A percentile compares a stretch with the other conserved stretches of the same genome.
Conservation (phyloP, 2,888 invertebrate species). For the Zaprionus lineosus region DNA sequence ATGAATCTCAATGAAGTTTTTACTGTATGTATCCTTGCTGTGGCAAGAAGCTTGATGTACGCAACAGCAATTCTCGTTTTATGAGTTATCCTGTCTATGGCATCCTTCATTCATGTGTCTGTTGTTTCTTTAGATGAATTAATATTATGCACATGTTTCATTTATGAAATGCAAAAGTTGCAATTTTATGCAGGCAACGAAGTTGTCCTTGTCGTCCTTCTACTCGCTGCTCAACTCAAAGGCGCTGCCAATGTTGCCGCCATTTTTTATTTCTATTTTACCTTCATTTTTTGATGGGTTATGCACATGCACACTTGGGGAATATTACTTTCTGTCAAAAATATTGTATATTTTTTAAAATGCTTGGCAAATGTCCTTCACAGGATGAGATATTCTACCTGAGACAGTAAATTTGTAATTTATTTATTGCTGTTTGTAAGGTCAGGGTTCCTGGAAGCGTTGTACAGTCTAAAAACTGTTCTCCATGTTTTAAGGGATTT, state of each 20-base stretch:
- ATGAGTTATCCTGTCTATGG: not conserved
- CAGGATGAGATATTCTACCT: too few species aligned
- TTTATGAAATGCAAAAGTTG: slow-evolving; percentile 68
- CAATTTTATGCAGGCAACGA: slow-evolving; percentile 51
- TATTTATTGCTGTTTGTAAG: too few species aligned
- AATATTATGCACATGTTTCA: slow-evolving; percentile 76
- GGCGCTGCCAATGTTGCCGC: not conserved
- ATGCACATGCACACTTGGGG: too few species aligned
- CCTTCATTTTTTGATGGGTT: too few species aligned
- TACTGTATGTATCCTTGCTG: slow-evolving; percentile 2
- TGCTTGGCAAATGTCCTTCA: too few species aligned
- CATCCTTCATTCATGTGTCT: not conserved
- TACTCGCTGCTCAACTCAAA: too few species aligned
- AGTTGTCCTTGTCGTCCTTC: slow-evolving; percentile 5
- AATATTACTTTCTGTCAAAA: too few species aligned
- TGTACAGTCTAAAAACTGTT: too few species aligned
- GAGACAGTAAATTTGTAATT: too few species aligned
- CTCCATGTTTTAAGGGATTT: too few species aligned
- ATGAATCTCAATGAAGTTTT: slow-evolving; percentile 60
- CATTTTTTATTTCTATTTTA: not conserved
- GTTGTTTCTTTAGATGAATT: slow-evolving; percentile 55
- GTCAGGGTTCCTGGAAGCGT: too few species aligned
- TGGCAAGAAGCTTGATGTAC: slow-evolving; percentile 3
- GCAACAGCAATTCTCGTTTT: slow-evolving; percentile 12
- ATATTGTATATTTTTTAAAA: too few species aligned